These are phyloP conservation scores for Pogonognathellus flavescens DNA, from an alignment of 1,140 invertebrate species.

Conservation along the genomic window DNA sequence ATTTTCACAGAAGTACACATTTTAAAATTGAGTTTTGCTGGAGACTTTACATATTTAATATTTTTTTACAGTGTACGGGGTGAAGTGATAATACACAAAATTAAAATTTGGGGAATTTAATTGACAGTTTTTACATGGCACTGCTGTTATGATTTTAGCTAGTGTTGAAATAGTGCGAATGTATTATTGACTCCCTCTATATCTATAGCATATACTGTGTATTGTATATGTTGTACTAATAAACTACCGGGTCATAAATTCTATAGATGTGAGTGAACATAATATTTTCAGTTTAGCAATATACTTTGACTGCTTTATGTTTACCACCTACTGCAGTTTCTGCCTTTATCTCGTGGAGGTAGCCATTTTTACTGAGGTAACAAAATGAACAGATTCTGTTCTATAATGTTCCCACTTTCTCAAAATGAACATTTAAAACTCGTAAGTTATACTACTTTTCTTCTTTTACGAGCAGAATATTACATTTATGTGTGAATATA, in stretches of 20 bases:
- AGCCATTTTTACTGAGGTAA: neutral
- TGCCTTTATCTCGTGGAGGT: neutral
- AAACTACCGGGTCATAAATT: slow-evolving; percentile 1
- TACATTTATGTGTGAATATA: neutral
- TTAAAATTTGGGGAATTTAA: no score
- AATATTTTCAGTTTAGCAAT: neutral
- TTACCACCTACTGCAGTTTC: neutral
- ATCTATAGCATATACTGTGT: neutral
- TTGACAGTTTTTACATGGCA: no score
- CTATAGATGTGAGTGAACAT: neutral
- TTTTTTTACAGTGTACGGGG: no score
- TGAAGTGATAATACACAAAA: no score
- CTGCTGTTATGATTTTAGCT: no score
- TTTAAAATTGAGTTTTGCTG: no score
- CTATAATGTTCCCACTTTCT: slow-evolving; percentile 34
- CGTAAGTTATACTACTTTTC: no score
- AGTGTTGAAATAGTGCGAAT: no score
- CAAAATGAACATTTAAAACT: slow-evolving; percentile 32
- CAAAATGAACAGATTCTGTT: slow-evolving; percentile 27
- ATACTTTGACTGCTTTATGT: neutral
- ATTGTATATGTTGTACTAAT: neutral
- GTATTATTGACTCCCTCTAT: no score
- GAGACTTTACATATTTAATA: no score
- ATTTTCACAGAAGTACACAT: no score
- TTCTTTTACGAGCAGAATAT: neutral